Evolutionary conservation across 2,888 invertebrate genomes (phyloP), one percentile per base, ranked within the genome.

Genomic region (Agriopis aurantiaria): DNA sequence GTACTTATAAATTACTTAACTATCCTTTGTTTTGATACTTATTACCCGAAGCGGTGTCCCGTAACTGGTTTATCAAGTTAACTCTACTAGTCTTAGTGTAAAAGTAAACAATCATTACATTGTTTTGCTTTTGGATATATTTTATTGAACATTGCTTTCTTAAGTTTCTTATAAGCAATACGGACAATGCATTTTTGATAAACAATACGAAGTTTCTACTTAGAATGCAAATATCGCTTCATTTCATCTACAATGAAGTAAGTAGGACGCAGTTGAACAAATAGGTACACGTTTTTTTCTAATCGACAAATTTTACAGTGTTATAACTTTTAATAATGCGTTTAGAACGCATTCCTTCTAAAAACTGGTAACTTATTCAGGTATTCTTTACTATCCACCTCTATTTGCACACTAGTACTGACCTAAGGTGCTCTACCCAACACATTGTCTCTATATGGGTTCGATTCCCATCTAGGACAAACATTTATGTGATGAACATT

Each of bases 41-140:
- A 82, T 75, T 59, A 75, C 67, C 53, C 60, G 72, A 62, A 74
- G 79, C 72, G 75, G 77, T 85, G 82, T 77, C 68, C 70, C 55
- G 72, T 86, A 85, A 87, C 87, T 87, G 88, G 85, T 87, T 81
- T 87, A 84, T 87, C 87, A 88, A 82, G 84, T 78, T 83, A 76
- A 74, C 77, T 80, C 75, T 60, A 79, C 75, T 73, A 80, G 75
- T 10, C 12, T 41, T 57, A 55, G 67, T 51, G 55, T 67, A 57
- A 67, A 62, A 59, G 66, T 55, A 63, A 66, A 70, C 66, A 71
- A 63, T 67, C 23, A 46, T 58, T 40, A 53, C 43, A 48, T 68
- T 65, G 63, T 56, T 56, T 64, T 40, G 55, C 17, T 65, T 40
- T 40, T 55, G 56, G 41, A 23, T 56, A 65, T 46, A 73, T 73